phyloP scores from a whole-genome alignment of 2,797 vertebrate species.

The Bryconaethiops microstoma region DNA sequence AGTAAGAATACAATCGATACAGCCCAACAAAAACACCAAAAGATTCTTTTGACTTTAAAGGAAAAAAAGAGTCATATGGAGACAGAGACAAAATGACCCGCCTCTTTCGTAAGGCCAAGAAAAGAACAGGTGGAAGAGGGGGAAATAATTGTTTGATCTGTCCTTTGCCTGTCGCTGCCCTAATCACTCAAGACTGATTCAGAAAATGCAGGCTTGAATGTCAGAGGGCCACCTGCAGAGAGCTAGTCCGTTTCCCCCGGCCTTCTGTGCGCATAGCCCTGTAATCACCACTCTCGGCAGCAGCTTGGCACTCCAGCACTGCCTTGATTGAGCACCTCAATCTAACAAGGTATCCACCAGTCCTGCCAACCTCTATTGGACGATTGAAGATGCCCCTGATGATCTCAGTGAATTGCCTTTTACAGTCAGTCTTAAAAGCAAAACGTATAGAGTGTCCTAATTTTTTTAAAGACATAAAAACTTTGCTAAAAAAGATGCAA shows the following conservation, averaged over 20 bases:
- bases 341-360: conserved; percentile 97
- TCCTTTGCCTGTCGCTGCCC: conserved; percentile 91
- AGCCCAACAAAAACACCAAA: neutral
- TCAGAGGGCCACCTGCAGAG: conserved; percentile 98
- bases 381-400: conserved; percentile 89
- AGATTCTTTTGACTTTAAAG: conserved; percentile 53
- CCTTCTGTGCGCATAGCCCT: conserved; percentile 90
- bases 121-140: conserved; percentile 74
- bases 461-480: neutral
- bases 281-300: conserved; percentile 98
- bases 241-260: conserved; percentile 92
- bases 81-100: conserved; percentile 58
- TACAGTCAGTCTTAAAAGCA: conserved; percentile 68
- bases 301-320: conserved; percentile 90
- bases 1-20: conserved; percentile 18
- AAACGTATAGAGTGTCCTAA: conserved; percentile 46
- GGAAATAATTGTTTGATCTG: conserved; percentile 97
- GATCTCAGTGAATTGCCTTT: conserved; percentile 90
- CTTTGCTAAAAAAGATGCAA: conserved; percentile 15
- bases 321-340: conserved; percentile 99
- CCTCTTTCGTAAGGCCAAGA: conserved; percentile 49
- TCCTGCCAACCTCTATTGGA: conserved; percentile 90
- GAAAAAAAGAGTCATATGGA: conserved; percentile 56
- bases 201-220: conserved; percentile 99
- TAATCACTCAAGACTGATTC: conserved; percentile 99